These are phyloP conservation scores for Centropus unirufus DNA, from an alignment of 2,113 vertebrate genomes.

Conservation along the genomic window DNA sequence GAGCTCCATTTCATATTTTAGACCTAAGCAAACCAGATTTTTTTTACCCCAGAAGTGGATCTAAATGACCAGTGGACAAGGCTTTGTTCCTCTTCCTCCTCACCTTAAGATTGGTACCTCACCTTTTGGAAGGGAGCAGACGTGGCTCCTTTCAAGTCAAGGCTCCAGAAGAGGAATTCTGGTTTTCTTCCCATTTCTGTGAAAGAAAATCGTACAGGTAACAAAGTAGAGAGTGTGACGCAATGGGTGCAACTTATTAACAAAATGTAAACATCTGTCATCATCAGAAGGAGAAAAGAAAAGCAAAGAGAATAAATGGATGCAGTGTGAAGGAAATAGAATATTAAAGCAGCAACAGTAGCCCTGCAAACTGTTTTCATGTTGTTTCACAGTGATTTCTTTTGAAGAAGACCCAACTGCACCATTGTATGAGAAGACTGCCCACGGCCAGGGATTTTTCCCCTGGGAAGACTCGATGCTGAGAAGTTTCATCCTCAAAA, in stretches of 20 bases:
- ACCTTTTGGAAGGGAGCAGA: not conserved
- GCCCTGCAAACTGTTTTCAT: not conserved
- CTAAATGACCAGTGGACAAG: not conserved
- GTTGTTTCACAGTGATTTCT: not conserved
- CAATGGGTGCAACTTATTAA: not conserved
- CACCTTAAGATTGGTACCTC: not conserved
- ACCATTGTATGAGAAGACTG: not conserved
- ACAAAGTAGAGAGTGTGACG: not conserved
- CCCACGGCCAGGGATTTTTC: not conserved
- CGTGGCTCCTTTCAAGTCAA: not conserved
- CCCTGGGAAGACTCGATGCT: not conserved
- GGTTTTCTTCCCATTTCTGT: not conserved
- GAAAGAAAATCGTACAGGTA: not conserved
- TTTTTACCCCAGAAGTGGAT: not conserved
- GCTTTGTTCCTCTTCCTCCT: not conserved
- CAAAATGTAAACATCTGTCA: not conserved
- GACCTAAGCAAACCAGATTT: not conserved
- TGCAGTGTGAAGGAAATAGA: not conserved
- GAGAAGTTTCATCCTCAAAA: not conserved
- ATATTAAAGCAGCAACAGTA: not conserved
- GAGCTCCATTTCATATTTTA: not conserved
- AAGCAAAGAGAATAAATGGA: not conserved
- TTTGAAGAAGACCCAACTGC: not conserved
- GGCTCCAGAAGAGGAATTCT: not conserved
- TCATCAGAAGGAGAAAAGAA: not conserved